Evolutionary conservation across 2,113 vertebrate genomes (phyloP), one percentile per base, ranked within the genome.

Genomic region (Reinhardtius hippoglossoides): DNA sequence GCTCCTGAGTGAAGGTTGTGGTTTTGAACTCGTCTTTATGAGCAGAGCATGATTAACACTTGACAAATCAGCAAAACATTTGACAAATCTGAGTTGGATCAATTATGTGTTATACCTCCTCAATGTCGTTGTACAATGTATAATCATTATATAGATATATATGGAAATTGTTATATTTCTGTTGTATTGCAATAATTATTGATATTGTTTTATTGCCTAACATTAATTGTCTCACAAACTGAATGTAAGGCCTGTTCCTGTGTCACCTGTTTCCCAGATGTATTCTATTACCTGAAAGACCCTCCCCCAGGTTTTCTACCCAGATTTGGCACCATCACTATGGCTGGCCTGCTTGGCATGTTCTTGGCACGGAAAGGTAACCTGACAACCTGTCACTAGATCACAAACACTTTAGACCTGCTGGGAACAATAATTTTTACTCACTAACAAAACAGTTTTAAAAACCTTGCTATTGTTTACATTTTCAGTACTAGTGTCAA

Each of bases 241-340:
- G 13, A 20, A 58, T 58, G 56, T 31, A 24, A 40, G 59, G 31
- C 31, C 16, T 60, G 58, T 63, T 61, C 5, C 12, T 84, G 6
- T 84, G 9, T 75, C 37, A 15, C 23, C n/a, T 67, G 20, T 91
- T 81, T 76, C 37, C 72, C 75, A 98, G 97, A 97, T 94, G 82
- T 93, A 14, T 97, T 94, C 71, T 81, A 95, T 85, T 98, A 96
- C 92, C 87, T 98, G 84, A 96, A 95, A 93, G 95, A 96, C 80
- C 96, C 96, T 3, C 96, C 97, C 4, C 92, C 91, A 65, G 96
- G 95, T 13, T 98, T 97, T 80, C 78, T 97, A 50, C 96, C 96
- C 42, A 96, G 94, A 89, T 76, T 94, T 4, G 89, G 94, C 57
- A 89, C 96, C 21, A 94, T 98, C 90, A 92, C 94, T 0, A 73